Base-by-base conservation (phyloP, 2,113 vertebrate species). In the Otolemur garnettii region DNA sequence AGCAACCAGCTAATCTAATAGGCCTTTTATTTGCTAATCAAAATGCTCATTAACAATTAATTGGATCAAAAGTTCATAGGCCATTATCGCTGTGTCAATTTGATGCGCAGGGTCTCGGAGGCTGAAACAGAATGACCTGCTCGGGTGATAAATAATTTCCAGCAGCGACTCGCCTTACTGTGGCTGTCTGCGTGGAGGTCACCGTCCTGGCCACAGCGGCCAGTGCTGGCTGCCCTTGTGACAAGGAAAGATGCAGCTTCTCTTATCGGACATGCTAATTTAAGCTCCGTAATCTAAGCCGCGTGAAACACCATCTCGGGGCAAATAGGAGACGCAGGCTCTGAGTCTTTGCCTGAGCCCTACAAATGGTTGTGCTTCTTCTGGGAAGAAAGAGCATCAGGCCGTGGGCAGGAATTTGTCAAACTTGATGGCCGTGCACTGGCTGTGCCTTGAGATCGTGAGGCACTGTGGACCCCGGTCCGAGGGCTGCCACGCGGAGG, bases 21-120 rank as follows among this genome's bases (percentile, higher is more conserved):
- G 98, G 97, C 95, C 95, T 97, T 98, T 98, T 98, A 98, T 98
- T 99, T 98, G 98, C 99, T 99, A 98, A 99, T 98, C 98, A 99
- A 98, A 98, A 97, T 98, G 98, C 98, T 99, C 99, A 99, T 99
- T 98, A 99, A 99, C 98, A 99, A 99, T 99, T 99, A 98, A 99
- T 98, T 98, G 98, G 98, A 99, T 99, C 99, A 99, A 98, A 99
- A 99, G 99, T 99, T 99, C 98, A 97, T 80, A 95, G 98, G 98
- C 98, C 99, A 98, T 99, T 98, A 98, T 99, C 98, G 98, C 98
- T 97, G 97, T 98, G 98, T 99, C 98, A 98, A 95, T 98, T 98
- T 98, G 98, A 98, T 97, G 98, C 97, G 33, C 91, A 50, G 91
- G 97, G 98, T 98, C 98, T 97, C 91, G 94, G 97, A 97, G 97